Percentiles rank a stretch among this genome's conserved stretches.
These are phyloP conservation scores for Gymnarchus niloticus DNA, from an alignment of 2,113 vertebrate genomes.

Conservation along the genomic window DNA sequence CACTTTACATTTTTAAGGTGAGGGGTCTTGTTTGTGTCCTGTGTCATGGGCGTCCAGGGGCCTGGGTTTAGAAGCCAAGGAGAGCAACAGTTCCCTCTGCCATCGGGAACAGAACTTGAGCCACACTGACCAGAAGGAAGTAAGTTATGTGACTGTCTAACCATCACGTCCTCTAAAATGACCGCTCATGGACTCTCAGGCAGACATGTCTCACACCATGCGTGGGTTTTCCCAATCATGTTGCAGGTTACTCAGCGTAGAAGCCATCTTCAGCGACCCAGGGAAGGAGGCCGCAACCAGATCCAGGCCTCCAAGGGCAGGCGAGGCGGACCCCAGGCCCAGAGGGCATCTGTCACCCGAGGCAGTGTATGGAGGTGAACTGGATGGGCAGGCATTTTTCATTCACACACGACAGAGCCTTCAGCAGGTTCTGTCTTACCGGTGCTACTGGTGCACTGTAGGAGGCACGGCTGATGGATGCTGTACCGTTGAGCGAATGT, in stretches of 20 bases:
- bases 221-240: background rate
- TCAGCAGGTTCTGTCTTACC: background rate
- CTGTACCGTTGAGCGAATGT: background rate
- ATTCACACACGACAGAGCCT: background rate
- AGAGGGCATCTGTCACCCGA: background rate
- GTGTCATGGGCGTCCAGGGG: background rate
- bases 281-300: background rate
- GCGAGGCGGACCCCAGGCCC: slow-evolving; percentile 15
- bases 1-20: background rate
- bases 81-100: background rate
- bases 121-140: slow-evolving; percentile 12
- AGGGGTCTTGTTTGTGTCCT: background rate
- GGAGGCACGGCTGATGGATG: background rate
- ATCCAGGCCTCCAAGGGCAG: slow-evolving; percentile 9
- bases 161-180: no score
- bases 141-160: background rate
- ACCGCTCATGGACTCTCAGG: background rate
- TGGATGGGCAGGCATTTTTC: background rate
- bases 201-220: background rate
- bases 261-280: background rate
- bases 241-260: background rate
- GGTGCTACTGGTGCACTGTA: background rate
- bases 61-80: background rate
- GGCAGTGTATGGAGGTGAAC: slow-evolving; percentile 3
- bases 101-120: slow-evolving; percentile 7